Evolutionary conservation across 2,797 vertebrate species (phyloP).

Genomic region (Molothrus aeneus): DNA sequence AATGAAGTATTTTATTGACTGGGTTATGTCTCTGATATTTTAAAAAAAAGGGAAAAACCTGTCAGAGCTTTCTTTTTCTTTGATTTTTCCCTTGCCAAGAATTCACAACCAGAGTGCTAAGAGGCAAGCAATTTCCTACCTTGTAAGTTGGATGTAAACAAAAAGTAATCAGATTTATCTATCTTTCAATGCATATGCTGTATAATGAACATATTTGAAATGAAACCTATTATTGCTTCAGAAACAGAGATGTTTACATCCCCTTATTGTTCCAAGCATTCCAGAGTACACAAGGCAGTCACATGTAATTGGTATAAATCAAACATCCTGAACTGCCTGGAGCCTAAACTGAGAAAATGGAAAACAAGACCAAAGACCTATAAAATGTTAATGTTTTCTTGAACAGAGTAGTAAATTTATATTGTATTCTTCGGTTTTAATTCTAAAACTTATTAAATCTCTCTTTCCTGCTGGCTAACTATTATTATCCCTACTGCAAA

Average conservation of each 20-base stretch:
- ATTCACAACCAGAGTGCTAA: background rate
- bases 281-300: constrained; percentile 26
- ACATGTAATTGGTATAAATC: constrained; percentile 27
- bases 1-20: background rate
- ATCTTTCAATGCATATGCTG: background rate
- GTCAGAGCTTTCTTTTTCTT: background rate
- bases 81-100: background rate
- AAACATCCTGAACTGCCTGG: constrained; percentile 17
- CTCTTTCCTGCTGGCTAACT: background rate
- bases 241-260: constrained; percentile 12
- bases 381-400: constrained; percentile 49
- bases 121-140: background rate
- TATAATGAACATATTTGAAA: constrained; percentile 31
- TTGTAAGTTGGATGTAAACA: background rate
- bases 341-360: constrained; percentile 25
- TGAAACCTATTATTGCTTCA: constrained; percentile 21
- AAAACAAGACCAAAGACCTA: constrained; percentile 12
- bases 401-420: background rate
- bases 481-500: background rate
- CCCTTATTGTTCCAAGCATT: background rate
- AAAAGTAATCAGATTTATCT: background rate
- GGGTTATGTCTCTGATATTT: background rate
- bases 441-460: constrained; percentile 20
- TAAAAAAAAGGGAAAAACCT: background rate
- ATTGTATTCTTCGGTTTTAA: constrained; percentile 1